Conservation (phyloP, 1,140 invertebrate species). For the Trissolcus basalis region DNA sequence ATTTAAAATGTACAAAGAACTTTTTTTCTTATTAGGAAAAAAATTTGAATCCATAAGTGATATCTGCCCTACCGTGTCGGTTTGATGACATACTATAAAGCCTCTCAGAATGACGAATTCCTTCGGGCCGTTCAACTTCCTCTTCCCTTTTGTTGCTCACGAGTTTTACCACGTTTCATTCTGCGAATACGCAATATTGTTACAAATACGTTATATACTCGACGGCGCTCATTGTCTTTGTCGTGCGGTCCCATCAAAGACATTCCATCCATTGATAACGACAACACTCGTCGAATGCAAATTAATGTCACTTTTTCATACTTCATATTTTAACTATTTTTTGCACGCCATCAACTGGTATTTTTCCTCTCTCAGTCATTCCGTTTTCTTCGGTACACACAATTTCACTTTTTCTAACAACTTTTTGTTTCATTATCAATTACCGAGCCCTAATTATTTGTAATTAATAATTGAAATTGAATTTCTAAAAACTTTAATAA, state of each 20-base stretch:
- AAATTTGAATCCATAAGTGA: too few relatives aligned
- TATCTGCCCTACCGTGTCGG: not conserved
- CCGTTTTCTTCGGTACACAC: not conserved
- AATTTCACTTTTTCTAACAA: too few relatives aligned
- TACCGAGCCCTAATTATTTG: too few relatives aligned
- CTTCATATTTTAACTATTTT: not conserved
- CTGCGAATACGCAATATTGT: constrained; percentile 56
- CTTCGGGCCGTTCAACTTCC: constrained; percentile 60
- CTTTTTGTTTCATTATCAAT: too few relatives aligned
- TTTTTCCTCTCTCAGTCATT: not conserved
- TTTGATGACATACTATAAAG: constrained; percentile 23
- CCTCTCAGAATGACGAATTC: constrained; percentile 65
- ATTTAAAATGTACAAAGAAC: too few relatives aligned
- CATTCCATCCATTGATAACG: constrained; percentile 50
- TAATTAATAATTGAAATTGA: too few relatives aligned
- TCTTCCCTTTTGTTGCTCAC: constrained; percentile 49
- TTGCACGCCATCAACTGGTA: not conserved
- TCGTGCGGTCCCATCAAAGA: constrained; percentile 55
- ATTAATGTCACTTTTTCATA: constrained; percentile 35
- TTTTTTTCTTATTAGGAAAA: too few relatives aligned
- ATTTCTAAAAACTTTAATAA: too few relatives aligned
- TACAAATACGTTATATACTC: constrained; percentile 54
- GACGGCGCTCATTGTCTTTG: constrained; percentile 53
- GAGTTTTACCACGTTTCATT: constrained; percentile 55
- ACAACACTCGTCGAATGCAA: constrained; percentile 47